Evolutionary conservation across 2,113 vertebrate species (phyloP), one percentile per base, ranked within the genome.

Genomic region (Halichoerus grypus): DNA sequence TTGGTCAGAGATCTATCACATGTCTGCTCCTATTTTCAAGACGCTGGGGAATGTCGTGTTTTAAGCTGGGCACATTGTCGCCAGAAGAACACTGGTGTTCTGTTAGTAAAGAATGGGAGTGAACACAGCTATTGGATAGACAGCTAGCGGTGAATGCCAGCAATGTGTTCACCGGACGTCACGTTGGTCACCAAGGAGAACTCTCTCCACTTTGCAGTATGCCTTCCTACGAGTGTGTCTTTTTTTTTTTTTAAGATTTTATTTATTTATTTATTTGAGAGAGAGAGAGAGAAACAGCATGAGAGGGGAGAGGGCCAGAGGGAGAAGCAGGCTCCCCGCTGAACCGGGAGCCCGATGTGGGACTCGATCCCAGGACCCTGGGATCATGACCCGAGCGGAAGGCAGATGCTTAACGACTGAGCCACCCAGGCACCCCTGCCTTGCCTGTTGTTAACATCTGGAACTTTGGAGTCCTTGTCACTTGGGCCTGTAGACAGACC

Each of bases 291-390:
- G 46, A 15, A 28, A 7, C 63, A 15, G 12, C 26, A 14, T 31
- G 63, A 65, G 63, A 65, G 63, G 28, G 63, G 28, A 65, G 61
- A 1, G 26, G 61, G 24, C 10, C 4, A 22, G 55, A 57, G 61
- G 26, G 12, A 14, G 5, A 65, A 65, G 63, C 63, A 3, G 63
- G 6, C 28, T 65, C 28, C 12, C 13, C 5, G 63, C 63, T 7
- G 63, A 13, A 4, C 61, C 0, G 1, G 61, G 26, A 63, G 26
- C 61, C 26, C 7, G 1, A 13, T 2, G 12, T 9, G 26, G 12
- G 28, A 11, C 61, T 21, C 2, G 6, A 26, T 65, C 63, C 63
- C 13, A 7, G 63, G 63, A 65, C 63, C 4, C 61, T 5, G 1
- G 28, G 63, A 14, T 15, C 63, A 5, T 5, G 28, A 31, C 26